Base-by-base conservation (phyloP, 2,113 vertebrate species). In the Merops nubicus region DNA sequence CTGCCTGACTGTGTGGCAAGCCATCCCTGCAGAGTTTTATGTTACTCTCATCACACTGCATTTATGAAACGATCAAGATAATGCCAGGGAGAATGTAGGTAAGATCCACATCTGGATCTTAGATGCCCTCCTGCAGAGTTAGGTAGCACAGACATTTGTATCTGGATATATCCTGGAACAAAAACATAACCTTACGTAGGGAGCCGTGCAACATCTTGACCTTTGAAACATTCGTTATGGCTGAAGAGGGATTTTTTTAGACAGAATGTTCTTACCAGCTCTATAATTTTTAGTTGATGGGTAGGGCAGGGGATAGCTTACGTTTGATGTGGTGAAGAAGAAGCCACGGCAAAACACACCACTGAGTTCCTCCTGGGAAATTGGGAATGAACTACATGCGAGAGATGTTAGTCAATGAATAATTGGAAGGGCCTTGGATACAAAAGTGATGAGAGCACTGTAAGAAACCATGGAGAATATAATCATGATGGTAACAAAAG, bases 21-120 rank as follows among this genome's bases (percentile, higher is more conserved):
- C 15, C 34, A 31, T 51, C 34, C 11, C 36, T 86, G 65, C n/a
- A 86, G 25, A 26, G 43, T 36, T 95, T 83, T 74, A n/a, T 40
- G 23, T 25, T 73, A 12, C 11, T 31, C 19, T 3, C 11, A 17
- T 79, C 34, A 38, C 70, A 16, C 47, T 93, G n/a, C 42, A 25
- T 43, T 40, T 79, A 82, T 51, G 33, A 93, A 94, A 79, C 4
- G 85, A 57, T 19, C 38, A 82, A 68, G 40, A n/a, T 59, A 85
- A 9, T 12, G 23, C n/a, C n/a, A n/a, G n/a, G n/a, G n/a, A n/a
- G n/a, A n/a, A n/a, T n/a, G n/a, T n/a, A n/a, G n/a, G n/a, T n/a
- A 80, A 38, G 53, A 94, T 91, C 60, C 64, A 87, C 94, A 96
- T 96, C 95, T 96, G 94, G 95, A 95, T 89, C 64, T 51, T 95